phyloP scores from a whole-genome alignment of 1,140 invertebrate genomes.

The Pararge aegeria region DNA sequence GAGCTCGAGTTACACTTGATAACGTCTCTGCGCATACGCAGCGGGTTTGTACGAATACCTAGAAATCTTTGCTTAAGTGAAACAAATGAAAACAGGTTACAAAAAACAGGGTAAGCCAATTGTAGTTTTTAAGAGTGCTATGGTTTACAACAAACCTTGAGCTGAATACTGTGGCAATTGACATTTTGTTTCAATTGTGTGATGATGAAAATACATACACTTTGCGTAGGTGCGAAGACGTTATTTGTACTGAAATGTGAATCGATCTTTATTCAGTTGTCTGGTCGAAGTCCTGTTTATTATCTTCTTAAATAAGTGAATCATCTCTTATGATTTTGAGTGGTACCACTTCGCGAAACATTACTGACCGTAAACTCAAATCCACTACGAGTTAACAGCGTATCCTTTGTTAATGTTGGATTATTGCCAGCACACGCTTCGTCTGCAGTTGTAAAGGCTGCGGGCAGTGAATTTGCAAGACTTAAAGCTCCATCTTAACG shows the following conservation, averaged over 20 bases:
- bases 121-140: not conserved
- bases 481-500: conserved; percentile 6
- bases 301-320: conserved; percentile 6
- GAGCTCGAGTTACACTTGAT: conserved; percentile 68
- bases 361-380: conserved; percentile 14
- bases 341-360: conserved; percentile 14
- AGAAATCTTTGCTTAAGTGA: conserved; percentile 44
- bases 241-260: too few relatives aligned
- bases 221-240: too few relatives aligned
- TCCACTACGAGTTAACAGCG: conserved; percentile 14
- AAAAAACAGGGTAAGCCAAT: conserved; percentile 26
- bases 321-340: conserved; percentile 6
- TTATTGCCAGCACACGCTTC: conserved; percentile 23
- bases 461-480: conserved; percentile 6
- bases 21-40: conserved; percentile 49
- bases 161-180: conserved; percentile 6
- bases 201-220: too few relatives aligned
- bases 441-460: conserved; percentile 13
- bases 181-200: not conserved
- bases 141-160: conserved; percentile 15
- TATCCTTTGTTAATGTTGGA: conserved; percentile 28
- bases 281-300: conserved; percentile 5
- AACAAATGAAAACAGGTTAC: conserved; percentile 44
- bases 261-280: not conserved
- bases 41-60: conserved; percentile 40